Base-by-base conservation (phyloP, 2,888 invertebrate genomes). In the Aphidoletes aphidimyza region DNA sequence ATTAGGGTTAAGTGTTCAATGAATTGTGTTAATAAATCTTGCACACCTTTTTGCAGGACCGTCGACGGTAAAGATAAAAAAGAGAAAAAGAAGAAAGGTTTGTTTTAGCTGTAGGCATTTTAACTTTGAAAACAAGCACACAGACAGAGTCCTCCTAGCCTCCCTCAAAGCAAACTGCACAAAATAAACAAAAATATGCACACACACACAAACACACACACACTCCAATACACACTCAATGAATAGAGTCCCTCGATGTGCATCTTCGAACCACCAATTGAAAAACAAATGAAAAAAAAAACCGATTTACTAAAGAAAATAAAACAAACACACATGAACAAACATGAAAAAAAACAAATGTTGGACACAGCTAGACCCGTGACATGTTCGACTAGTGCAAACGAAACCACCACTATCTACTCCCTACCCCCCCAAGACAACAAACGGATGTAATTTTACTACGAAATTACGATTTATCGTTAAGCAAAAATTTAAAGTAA, bases 51-150 rank as follows among this genome's bases (percentile, higher is more conserved):
- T 93, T 93, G 86, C 92, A 94, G 94, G 91, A 92, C 94, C 86
- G 93, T 95, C 87, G 96, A 96, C 89, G 96, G 96, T 88, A 95
- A 96, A 91, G 95, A 95, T 88, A 95, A 96, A 91, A 96, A 96
- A 92, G 94, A 93, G 89, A 95, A 95, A 92, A 96, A 96, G 93
- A 95, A 95, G 93, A 96, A 96, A 92, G 95, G 96, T 90, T 93
- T 96, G 91, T 96, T 96, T 91, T 96, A 95, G 93, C 87, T 87
- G 86, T 86, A 86, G 45, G 45, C 37, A 81, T 37, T 81, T 81
- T 36, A 36, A 78, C 17, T 36, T 36, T 78, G 36, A 36, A 78
- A 17, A 78, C 36, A 22, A 22, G 37, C 37, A 37, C 37, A 81
- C n/a, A 81, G 22, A 37, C 37, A 81, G 11, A 14, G 17, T 36